Percentiles rank a stretch among this genome's conserved stretches.
phyloP scores from a whole-genome alignment of 2,888 invertebrate species.

The Netelia melanura region DNA sequence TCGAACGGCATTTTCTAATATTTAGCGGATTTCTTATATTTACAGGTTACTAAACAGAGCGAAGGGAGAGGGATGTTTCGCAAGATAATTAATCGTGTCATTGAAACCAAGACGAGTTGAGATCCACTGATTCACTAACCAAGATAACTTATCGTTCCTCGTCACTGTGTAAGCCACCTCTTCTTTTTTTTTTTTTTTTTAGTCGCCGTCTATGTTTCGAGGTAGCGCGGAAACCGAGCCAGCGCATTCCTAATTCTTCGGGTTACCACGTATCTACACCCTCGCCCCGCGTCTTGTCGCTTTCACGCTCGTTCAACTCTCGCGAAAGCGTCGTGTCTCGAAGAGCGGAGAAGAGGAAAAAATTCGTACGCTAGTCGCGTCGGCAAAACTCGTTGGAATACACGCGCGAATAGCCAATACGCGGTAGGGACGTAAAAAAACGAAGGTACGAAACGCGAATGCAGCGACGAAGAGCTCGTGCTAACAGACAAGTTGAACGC shows the following conservation, averaged over 20 bases:
- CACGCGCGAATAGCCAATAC: background rate
- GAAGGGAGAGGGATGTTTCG: no score
- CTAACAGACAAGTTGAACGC: conserved; percentile 28
- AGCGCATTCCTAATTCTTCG: conserved; percentile 67
- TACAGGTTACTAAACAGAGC: no score
- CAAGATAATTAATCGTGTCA: conserved; percentile 46
- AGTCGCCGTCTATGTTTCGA: background rate
- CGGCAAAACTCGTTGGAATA: conserved; percentile 32
- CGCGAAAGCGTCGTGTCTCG: background rate
- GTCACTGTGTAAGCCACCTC: conserved; percentile 33
- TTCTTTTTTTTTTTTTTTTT: background rate
- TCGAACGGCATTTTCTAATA: no score
- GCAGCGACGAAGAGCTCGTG: conserved; percentile 20
- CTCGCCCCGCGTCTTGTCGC: conserved; percentile 13
- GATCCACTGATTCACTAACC: conserved; percentile 71
- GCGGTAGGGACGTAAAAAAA: background rate
- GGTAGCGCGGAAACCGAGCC: conserved; percentile 47
- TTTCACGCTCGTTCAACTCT: conserved; percentile 35
- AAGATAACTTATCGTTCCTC: conserved; percentile 71
- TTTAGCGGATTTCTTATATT: no score
- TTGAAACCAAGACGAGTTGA: conserved; percentile 64
- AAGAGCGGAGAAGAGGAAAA: conserved; percentile 42
- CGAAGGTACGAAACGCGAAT: conserved; percentile 44
- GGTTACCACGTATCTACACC: conserved; percentile 47
- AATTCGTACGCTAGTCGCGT: conserved; percentile 50